Percentiles rank a stretch among this genome's conserved stretches.
phyloP scores from a whole-genome alignment of 2,888 invertebrate species.

The Drosophila formosana region DNA sequence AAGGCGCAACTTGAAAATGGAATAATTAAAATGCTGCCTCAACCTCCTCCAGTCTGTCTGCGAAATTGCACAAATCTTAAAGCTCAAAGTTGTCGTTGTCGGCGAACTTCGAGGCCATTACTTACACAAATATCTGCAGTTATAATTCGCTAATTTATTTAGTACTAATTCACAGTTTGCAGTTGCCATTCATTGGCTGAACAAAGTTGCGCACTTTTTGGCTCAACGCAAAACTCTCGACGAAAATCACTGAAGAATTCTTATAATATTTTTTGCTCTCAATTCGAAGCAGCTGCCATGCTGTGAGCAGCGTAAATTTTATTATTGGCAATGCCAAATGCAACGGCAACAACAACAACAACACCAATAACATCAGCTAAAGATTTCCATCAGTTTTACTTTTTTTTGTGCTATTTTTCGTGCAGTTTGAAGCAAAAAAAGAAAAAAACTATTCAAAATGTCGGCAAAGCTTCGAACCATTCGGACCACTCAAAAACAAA shows the following conservation, averaged over 20 bases:
- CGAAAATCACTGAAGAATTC: conserved; percentile 44
- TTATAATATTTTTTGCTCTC: conserved; percentile 43
- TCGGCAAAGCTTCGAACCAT: background rate
- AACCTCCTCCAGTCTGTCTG: background rate
- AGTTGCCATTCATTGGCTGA: conserved; percentile 25
- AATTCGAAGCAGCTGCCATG: conserved; percentile 21
- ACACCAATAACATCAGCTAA: conserved; percentile 36
- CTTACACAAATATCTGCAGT: conserved; percentile 8
- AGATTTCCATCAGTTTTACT: conserved; percentile 37
- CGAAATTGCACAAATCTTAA: conserved; percentile 38
- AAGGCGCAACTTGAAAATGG: conserved; percentile 45
- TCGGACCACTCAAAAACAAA: conserved; percentile 39
- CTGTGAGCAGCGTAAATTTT: conserved; percentile 57
- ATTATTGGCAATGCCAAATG: conserved; percentile 77
- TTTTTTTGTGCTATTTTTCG: background rate
- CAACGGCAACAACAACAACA: conserved; percentile 42
- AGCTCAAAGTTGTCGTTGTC: conserved; percentile 33
- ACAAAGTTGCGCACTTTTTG: conserved; percentile 25
- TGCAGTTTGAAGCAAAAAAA: conserved; percentile 30
- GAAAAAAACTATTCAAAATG: conserved; percentile 39
- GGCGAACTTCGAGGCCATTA: conserved; percentile 11
- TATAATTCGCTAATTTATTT: conserved; percentile 61
- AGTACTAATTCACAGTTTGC: conserved; percentile 34
- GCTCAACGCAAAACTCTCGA: conserved; percentile 25
- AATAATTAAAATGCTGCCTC: conserved; percentile 63